Conservation (phyloP, 2,888 invertebrate species). For the Cheilosia variabilis region DNA sequence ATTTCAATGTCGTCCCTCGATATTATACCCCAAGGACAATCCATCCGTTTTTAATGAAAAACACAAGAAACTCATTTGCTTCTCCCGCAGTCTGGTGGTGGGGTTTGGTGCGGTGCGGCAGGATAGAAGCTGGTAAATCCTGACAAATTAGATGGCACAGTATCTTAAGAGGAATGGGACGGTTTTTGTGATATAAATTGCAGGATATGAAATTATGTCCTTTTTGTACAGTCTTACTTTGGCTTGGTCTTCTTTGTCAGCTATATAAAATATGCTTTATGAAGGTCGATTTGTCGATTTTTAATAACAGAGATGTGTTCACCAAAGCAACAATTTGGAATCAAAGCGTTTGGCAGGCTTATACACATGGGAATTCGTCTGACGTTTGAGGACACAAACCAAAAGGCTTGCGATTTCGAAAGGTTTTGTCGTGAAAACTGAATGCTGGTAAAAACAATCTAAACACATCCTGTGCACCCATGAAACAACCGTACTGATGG, state of each 20-base stretch:
- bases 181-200: constrained; percentile 59
- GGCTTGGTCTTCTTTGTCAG: constrained; percentile 1
- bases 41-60: constrained; percentile 75
- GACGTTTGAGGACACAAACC: too few species aligned
- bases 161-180: constrained; percentile 44
- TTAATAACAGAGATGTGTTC: constrained; percentile 44
- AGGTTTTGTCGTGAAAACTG: too few species aligned
- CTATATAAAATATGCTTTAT: constrained; percentile 45
- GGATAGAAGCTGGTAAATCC: constrained; percentile 7
- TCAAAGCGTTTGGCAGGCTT: not conserved
- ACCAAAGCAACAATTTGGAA: constrained; percentile 24
- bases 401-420: too few species aligned
- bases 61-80: constrained; percentile 74
- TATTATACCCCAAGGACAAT: constrained; percentile 74
- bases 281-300: constrained; percentile 40
- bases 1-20: constrained; percentile 74
- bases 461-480: too few species aligned
- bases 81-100: constrained; percentile 35
- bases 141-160: constrained; percentile 62
- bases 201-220: constrained; percentile 65
- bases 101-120: not conserved
- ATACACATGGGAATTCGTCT: too few species aligned
- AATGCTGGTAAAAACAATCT: too few species aligned
- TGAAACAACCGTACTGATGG: too few species aligned
- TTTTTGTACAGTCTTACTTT: constrained; percentile 1